Base-by-base conservation (phyloP, 2,888 invertebrate genomes). In the Eupithecia inturbata region DNA sequence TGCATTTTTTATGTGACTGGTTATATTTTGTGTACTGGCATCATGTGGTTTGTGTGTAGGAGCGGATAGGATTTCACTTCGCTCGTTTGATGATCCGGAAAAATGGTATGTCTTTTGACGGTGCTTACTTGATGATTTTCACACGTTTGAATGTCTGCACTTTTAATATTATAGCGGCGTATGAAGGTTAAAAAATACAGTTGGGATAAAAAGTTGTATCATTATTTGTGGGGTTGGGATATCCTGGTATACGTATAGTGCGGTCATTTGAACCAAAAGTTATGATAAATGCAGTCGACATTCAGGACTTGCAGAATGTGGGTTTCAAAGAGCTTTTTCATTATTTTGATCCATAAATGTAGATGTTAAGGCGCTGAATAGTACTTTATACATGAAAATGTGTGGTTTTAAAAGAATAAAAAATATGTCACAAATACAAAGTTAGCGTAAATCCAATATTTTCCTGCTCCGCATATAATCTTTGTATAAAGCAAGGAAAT, bases 81-180 rank as follows among this genome's bases (percentile, higher is more conserved):
- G 80, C 81, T 81, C 81, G 89, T 87, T 92, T 91, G 86, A 92
- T 91, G 92, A 85, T 91, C 89, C 85, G 83, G 85, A 88, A 91
- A 88, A 91, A 94, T 93, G 94, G 94, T 93, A 88, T 85, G 82
- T 85, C 81, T 79, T 83, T 87, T 85, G 83, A 82, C 78, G 80
- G 76, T 79, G 84, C 78, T 87, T 85, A 86, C 82, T 86, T 84
- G 84, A 83, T 82, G 79, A 82, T 80, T 79, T 80, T 81, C 81
- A 81, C 78, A 36, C 80, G 80, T 81, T 80, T 77, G 57, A 68
- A 71, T 57, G 79, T 76, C 74, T 31, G 71, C 80, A 81, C 81
- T 82, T 83, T 82, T 79, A 39, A 67, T 68, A 70, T 67, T 70
- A 67, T 31, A 49, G 71, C 49, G 0, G 10, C 36, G 3, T 66